A percentile compares a stretch with the other conserved stretches of the same genome.
Conservation (phyloP, 2,113 vertebrate genomes). For the Prolemur simus region DNA sequence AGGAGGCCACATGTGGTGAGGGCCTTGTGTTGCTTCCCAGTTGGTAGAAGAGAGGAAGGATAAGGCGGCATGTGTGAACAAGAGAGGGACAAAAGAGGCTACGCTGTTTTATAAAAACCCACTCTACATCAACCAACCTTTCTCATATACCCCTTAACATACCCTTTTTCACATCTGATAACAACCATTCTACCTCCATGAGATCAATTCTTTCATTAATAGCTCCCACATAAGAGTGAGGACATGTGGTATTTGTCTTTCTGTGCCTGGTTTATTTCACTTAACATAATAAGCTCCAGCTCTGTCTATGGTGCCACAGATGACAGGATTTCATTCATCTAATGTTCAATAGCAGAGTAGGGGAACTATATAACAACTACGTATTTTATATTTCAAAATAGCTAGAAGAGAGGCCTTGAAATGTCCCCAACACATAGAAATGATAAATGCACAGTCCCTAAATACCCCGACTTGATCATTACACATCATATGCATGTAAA, state of each 20-base stretch:
- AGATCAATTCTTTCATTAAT: neutral
- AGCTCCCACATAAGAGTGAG: neutral
- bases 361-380: neutral
- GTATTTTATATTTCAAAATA: neutral
- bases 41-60: neutral
- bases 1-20: neutral
- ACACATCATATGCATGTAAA: neutral
- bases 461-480: neutral
- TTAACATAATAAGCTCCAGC: neutral
- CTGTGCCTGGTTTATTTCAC: neutral
- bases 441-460: neutral
- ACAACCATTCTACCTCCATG: neutral
- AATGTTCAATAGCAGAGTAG: neutral
- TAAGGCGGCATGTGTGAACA: neutral
- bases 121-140: neutral
- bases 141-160: neutral
- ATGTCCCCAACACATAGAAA: neutral
- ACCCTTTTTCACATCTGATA: neutral
- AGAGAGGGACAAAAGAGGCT: neutral
- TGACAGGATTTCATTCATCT: neutral
- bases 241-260: neutral
- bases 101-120: neutral
- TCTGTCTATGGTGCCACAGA: neutral
- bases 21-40: neutral
- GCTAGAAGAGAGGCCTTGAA: neutral